Evolutionary conservation across 2,888 invertebrate genomes (phyloP), one percentile per base, ranked within the genome.

Genomic region (Nebria salina): DNA sequence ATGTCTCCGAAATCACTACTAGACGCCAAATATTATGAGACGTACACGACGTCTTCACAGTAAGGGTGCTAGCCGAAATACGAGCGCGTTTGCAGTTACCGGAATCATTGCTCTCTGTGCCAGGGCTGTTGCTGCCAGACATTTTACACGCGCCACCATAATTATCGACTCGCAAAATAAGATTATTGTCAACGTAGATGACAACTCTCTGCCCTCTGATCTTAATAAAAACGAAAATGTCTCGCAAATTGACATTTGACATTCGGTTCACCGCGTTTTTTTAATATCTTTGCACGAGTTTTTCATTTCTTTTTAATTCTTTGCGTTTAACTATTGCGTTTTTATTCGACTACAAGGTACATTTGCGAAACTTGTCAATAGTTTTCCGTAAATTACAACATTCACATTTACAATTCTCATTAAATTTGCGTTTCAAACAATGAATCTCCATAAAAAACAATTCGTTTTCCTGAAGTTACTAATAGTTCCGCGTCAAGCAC

Each of bases 131-230:
- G 34, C 65, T 34, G 66, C 25, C 54, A 20, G 43, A 15, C 75
- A 15, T 43, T 64, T 25, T 70, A 42, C 75, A 76, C 77, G 80
- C 75, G 42, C 78, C 73, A 65, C 74, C 75, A 66, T 75, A 81
- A 75, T 81, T 81, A 81, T 81, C 73, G 80, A 76, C 80, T 75
- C 75, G 75, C 54, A 13, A 75, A 76, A 64, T 70, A 75, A 76
- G 75, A 81, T 81, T 72, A 81, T 68, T 81, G 80, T 81, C 80
- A 81, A 81, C 80, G 75, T 65, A 79, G 74, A 54, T 54, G 80
- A 75, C 80, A 70, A 75, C 79, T 75, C 54, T 54, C 54, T 13
- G 65, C 54, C 8, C 54, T 25, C 54, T 41, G 64, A 43, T 72
- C 66, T 74, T n/a, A 72, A 34, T 34, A 72, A 72, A 41, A 72